Evolutionary conservation across 2,888 invertebrate genomes (phyloP).

Genomic region (Pachliopta kotzebuea): DNA sequence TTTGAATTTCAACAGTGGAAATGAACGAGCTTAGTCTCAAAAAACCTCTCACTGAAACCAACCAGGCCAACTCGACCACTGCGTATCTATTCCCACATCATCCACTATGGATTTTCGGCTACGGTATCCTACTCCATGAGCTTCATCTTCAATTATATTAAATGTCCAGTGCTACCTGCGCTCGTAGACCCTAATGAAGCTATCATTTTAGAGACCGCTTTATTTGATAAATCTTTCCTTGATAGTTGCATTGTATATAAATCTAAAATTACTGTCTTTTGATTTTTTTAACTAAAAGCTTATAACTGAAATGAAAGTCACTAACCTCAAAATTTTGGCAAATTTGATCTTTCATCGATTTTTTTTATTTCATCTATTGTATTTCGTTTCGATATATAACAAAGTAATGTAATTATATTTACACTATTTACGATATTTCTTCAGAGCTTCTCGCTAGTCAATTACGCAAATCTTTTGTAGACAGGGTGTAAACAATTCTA

Average conservation of each 20-base stretch:
- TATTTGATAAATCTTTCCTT: not conserved
- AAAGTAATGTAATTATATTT: no score
- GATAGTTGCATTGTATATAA: no score
- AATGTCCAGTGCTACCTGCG: slow-evolving; percentile 26
- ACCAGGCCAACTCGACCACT: slow-evolving; percentile 54
- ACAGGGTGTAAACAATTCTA: slow-evolving; percentile 21
- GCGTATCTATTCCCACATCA: slow-evolving; percentile 36
- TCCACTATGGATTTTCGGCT: slow-evolving; percentile 51
- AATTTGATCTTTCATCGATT: no score
- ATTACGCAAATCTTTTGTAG: slow-evolving; percentile 42
- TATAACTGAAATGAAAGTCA: no score
- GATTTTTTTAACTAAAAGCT: no score
- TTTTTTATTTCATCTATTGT: no score
- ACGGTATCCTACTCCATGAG: slow-evolving; percentile 49
- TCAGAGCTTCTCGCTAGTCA: slow-evolving; percentile 63
- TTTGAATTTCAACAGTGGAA: slow-evolving; percentile 52
- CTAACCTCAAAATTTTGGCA: no score
- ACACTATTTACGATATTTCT: slow-evolving; percentile 37
- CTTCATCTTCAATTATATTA: slow-evolving; percentile 35
- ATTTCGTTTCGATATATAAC: no score
- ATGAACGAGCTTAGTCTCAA: slow-evolving; percentile 72
- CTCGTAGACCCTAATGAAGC: slow-evolving; percentile 4
- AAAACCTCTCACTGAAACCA: slow-evolving; percentile 62
- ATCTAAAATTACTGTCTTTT: no score
- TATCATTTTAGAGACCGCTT: slow-evolving; percentile 1